Evolutionary conservation across 1,140 invertebrate genomes (phyloP).

Genomic region (Drosophila persimilis): DNA sequence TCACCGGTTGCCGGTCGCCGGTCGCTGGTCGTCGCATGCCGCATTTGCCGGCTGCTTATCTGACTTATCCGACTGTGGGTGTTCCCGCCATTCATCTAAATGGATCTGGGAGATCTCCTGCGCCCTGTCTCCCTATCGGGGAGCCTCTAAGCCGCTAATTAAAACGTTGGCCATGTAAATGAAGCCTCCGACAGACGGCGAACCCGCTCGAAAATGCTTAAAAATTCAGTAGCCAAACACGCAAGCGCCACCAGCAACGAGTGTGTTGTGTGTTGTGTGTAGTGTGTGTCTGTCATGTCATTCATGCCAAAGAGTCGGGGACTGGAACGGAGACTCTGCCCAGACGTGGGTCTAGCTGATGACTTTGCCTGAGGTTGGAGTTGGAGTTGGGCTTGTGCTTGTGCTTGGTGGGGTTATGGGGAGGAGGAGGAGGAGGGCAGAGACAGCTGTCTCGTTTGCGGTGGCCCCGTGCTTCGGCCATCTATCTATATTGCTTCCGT

Average conservation of each 20-base stretch:
- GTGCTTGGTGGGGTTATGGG: not conserved
- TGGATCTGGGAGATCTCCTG: constrained; percentile 19
- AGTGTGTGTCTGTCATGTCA: constrained; percentile 64
- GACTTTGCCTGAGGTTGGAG: constrained; percentile 16
- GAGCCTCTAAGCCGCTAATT: constrained; percentile 59
- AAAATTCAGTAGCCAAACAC: constrained; percentile 70
- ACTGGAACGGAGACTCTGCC: constrained; percentile 17
- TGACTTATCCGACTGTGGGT: constrained; percentile 59
- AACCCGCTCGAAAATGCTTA: constrained; percentile 28
- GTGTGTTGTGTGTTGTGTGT: not conserved
- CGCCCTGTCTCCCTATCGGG: constrained; percentile 25
- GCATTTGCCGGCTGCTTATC: constrained; percentile 26
- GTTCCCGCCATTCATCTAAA: constrained; percentile 65
- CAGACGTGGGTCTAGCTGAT: constrained; percentile 19
- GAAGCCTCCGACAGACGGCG: constrained; percentile 38
- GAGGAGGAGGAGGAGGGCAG: not conserved
- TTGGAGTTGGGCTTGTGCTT: constrained; percentile 1
- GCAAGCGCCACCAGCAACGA: constrained; percentile 47
- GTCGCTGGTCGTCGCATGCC: too few relatives aligned
- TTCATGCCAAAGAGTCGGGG: constrained; percentile 23
- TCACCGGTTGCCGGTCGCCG: not conserved
- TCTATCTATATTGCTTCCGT: constrained; percentile 70
- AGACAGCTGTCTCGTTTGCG: constrained; percentile 22
- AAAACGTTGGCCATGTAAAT: constrained; percentile 73
- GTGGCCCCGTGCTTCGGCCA: constrained; percentile 49